Conservation (phyloP, 1,140 invertebrate genomes). For the Anoplolepis gracilipes region DNA sequence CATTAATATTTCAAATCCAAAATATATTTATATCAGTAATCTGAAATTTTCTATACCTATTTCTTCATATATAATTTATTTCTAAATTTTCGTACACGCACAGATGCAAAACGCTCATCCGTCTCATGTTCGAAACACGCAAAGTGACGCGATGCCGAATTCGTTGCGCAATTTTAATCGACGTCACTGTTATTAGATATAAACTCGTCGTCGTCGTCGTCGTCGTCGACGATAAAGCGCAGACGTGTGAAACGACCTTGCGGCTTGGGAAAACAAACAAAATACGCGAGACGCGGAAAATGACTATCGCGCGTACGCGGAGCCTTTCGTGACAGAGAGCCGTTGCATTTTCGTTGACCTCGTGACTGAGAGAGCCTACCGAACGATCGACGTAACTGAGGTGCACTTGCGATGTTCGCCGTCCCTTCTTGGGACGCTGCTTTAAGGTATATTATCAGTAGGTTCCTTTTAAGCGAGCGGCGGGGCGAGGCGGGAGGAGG, state of each 20-base stretch:
- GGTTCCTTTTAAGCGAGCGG: background rate
- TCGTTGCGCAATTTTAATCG: background rate
- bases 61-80: too few species aligned
- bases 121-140: background rate
- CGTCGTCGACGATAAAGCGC: background rate
- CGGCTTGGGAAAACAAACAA: constrained; percentile 57
- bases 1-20: too few species aligned
- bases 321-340: background rate
- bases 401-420: constrained; percentile 58
- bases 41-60: too few species aligned
- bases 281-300: constrained; percentile 49
- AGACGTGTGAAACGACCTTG: constrained; percentile 47
- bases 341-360: background rate
- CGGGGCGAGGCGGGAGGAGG: too few species aligned
- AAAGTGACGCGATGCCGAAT: background rate
- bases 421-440: constrained; percentile 62
- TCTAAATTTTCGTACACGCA: background rate
- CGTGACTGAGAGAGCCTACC: background rate
- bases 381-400: background rate
- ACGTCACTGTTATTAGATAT: background rate
- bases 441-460: constrained; percentile 59
- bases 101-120: background rate
- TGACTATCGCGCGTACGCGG: constrained; percentile 19
- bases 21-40: too few species aligned
- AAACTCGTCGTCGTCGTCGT: background rate